Conservation (phyloP, 2,113 vertebrate genomes). For the Nibea albiflora region DNA sequence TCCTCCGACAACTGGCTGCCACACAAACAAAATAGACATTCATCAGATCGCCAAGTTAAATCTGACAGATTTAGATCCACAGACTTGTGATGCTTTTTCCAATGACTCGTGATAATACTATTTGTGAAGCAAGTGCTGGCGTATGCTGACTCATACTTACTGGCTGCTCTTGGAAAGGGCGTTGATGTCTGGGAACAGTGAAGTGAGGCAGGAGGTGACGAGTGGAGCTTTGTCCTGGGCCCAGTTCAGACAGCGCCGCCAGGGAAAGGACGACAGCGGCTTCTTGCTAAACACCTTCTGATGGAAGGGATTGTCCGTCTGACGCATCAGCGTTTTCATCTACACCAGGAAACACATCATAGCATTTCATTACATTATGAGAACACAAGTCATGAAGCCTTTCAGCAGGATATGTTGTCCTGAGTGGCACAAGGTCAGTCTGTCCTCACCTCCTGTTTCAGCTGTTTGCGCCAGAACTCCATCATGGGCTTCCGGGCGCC, state of each 20-base stretch:
- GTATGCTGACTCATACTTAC: conserved; percentile 41
- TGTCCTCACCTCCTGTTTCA: conserved; percentile 72
- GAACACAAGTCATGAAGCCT: neutral
- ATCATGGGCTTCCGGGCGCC: conserved; percentile 77
- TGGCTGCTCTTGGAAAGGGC: conserved; percentile 68
- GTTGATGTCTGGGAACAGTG: conserved; percentile 71
- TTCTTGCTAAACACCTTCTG: conserved; percentile 72
- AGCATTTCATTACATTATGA: neutral
- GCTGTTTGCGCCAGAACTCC: conserved; percentile 75
- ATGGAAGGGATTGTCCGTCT: conserved; percentile 70
- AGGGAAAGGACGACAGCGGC: conserved; percentile 74
- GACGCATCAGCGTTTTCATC: conserved; percentile 71
- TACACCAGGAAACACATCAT: conserved; percentile 7
- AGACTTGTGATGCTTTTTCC: neutral
- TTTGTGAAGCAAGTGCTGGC: neutral
- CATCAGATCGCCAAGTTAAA: neutral
- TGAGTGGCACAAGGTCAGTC: no score
- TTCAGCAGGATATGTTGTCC: neutral
- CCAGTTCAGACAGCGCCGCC: conserved; percentile 72
- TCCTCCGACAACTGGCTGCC: conserved; percentile 70
- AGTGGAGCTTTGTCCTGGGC: conserved; percentile 74
- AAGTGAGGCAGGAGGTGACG: conserved; percentile 69
- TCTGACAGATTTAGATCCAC: neutral
- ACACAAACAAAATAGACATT: neutral
- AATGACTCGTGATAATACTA: no score